Evolutionary conservation across 1,140 invertebrate species (phyloP).

Genomic region (Acromyrmex charruanus): DNA sequence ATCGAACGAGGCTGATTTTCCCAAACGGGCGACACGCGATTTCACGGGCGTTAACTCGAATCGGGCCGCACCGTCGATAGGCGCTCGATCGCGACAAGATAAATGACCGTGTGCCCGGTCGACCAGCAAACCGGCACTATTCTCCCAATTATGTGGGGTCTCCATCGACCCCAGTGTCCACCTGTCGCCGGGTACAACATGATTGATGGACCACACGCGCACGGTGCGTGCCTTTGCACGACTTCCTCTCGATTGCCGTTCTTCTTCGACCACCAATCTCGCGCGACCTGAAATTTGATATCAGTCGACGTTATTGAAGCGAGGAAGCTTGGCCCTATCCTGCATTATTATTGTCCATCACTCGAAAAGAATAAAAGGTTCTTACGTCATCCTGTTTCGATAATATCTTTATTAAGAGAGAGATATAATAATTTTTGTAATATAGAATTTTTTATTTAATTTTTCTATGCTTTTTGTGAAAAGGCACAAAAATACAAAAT

Average conservation of each 20-base stretch:
- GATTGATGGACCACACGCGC: constrained; percentile 80
- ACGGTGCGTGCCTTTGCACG: constrained; percentile 65
- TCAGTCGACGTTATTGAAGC: constrained; percentile 7
- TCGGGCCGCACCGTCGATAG: constrained; percentile 78
- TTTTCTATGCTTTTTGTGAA: not conserved
- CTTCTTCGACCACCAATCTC: constrained; percentile 46
- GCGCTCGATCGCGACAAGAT: constrained; percentile 80
- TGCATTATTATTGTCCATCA: not conserved
- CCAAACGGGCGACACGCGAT: constrained; percentile 76
- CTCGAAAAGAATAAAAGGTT: not conserved
- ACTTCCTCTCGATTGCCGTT: constrained; percentile 44
- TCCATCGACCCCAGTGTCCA: constrained; percentile 80
- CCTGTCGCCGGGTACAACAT: constrained; percentile 80
- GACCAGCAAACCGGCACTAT: constrained; percentile 81
- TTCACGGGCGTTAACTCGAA: constrained; percentile 78
- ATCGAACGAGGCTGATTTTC: constrained; percentile 75
- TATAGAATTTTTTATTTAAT: not conserved
- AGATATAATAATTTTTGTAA: not conserved
- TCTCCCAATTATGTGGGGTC: constrained; percentile 81
- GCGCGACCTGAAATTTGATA: constrained; percentile 37
- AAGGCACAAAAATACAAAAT: not conserved
- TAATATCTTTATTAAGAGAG: not conserved
- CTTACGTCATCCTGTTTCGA: not conserved
- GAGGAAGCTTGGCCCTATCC: not conserved
- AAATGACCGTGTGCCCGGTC: constrained; percentile 80